Conservation (phyloP, 1,140 invertebrate genomes). For the Drosophila kanapiae region DNA sequence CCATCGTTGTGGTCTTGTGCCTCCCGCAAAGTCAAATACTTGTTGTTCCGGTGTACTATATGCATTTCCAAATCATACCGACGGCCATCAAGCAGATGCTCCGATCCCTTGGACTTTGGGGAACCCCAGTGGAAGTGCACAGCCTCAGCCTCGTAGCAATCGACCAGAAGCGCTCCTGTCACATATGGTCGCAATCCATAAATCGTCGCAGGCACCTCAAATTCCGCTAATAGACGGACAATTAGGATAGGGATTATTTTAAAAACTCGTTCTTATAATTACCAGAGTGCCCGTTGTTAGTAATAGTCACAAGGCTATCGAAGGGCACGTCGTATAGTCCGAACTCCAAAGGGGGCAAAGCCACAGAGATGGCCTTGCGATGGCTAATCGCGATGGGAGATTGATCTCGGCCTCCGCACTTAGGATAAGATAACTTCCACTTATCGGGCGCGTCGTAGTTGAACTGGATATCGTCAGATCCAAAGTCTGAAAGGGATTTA, state of each 20-base stretch:
- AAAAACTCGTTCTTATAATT: background rate
- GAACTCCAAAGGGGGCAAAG: conserved; percentile 50
- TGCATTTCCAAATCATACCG: conserved; percentile 93
- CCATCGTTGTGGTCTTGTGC: conserved; percentile 90
- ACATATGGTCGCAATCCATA: conserved; percentile 54
- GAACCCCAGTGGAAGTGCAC: conserved; percentile 87
- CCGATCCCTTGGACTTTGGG: conserved; percentile 85
- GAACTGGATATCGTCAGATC: conserved; percentile 28
- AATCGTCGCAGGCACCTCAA: conserved; percentile 53
- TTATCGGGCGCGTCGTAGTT: conserved; percentile 49
- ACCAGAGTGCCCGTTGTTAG: conserved; percentile 68
- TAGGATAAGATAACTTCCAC: conserved; percentile 41
- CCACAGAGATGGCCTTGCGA: conserved; percentile 54
- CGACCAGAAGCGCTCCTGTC: conserved; percentile 55
- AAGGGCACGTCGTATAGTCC: conserved; percentile 57
- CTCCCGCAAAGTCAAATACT: conserved; percentile 88
- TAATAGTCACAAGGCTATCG: conserved; percentile 48
- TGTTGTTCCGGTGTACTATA: conserved; percentile 93
- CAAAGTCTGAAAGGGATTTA: conserved; percentile 43
- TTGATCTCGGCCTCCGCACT: conserved; percentile 54
- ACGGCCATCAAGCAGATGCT: conserved; percentile 86
- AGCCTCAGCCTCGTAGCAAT: conserved; percentile 85
- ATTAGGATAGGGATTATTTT: background rate
- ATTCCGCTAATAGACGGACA: conserved; percentile 40
- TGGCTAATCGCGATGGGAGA: conserved; percentile 60